phyloP scores from a whole-genome alignment of 2,113 vertebrate species.

The Atlantisia rogersi region DNA sequence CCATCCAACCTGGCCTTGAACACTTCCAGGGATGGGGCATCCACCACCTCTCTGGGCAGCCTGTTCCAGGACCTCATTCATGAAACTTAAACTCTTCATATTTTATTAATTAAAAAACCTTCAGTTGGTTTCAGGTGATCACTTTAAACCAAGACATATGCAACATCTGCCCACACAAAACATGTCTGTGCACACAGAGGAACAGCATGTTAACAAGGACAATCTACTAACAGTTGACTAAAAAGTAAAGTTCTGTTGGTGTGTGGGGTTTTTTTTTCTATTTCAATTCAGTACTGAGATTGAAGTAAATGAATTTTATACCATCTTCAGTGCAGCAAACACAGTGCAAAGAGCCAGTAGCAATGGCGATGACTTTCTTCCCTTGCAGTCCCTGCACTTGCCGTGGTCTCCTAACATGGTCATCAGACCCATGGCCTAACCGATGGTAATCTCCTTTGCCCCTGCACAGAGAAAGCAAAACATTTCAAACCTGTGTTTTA shows the following conservation, averaged over 20 bases:
- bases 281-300: not conserved
- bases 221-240: not conserved
- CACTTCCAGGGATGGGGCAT: no score
- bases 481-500: not conserved
- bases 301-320: constrained; percentile 56
- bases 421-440: constrained; percentile 95
- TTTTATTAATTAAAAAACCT: not conserved
- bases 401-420: constrained; percentile 93
- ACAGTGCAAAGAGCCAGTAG: constrained; percentile 96
- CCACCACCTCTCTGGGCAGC: no score
- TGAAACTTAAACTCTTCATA: not conserved
- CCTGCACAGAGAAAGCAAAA: constrained; percentile 75
- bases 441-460: constrained; percentile 98
- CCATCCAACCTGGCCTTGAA: no score
- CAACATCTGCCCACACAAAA: not conserved
- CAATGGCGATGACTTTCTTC: constrained; percentile 97
- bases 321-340: constrained; percentile 99
- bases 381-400: constrained; percentile 98
- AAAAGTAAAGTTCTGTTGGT: not conserved
- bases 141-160: not conserved
- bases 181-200: not conserved
- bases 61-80: not conserved
- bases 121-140: not conserved
- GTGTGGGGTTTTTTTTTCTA: not conserved
- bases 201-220: not conserved